Evolutionary conservation across 2,113 vertebrate species (phyloP).

Genomic region (Xenus cinereus): DNA sequence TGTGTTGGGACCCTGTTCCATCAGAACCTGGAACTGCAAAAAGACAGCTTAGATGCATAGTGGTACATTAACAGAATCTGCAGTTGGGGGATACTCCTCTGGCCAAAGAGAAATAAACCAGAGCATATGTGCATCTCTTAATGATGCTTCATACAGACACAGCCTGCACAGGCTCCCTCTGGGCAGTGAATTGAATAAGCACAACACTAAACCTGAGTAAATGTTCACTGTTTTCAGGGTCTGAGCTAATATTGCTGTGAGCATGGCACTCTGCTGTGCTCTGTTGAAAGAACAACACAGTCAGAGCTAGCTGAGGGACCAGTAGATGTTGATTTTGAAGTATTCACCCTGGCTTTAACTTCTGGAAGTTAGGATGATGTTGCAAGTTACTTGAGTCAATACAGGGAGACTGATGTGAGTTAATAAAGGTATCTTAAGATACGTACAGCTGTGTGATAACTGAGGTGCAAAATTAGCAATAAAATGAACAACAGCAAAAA

Average conservation of each 20-base stretch:
- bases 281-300: not conserved
- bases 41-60: not conserved
- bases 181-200: not conserved
- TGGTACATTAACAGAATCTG: not conserved
- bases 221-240: not conserved
- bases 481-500: not conserved
- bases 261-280: not conserved
- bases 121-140: not conserved
- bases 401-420: not conserved
- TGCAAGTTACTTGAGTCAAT: not conserved
- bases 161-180: not conserved
- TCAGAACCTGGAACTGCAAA: not conserved
- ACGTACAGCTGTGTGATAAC: not conserved
- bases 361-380: not conserved
- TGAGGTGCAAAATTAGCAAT: not conserved
- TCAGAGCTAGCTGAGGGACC: not conserved
- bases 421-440: not conserved
- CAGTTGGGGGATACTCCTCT: not conserved
- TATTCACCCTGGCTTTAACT: not conserved
- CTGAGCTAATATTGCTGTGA: not conserved
- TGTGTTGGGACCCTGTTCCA: not conserved
- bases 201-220: not conserved
- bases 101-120: not conserved
- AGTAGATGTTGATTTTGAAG: not conserved
- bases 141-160: not conserved